Evolutionary conservation across 2,113 vertebrate genomes (phyloP).

Genomic region (Nothobranchius kuhntae): DNA sequence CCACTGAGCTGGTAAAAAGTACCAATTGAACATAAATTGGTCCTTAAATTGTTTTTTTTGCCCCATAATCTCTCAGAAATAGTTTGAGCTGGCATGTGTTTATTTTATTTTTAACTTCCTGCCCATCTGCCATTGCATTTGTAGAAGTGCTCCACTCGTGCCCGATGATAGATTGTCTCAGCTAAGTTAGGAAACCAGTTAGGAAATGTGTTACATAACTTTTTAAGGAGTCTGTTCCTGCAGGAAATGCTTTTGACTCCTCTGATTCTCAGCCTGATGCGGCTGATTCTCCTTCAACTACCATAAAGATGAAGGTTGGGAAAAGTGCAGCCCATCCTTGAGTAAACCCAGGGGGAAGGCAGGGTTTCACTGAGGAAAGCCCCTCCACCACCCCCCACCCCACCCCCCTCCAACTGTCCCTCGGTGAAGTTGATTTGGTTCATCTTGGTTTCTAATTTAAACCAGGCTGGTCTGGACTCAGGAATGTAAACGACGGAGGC

Average conservation of each 20-base stretch:
- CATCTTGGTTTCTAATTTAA: constrained; percentile 20
- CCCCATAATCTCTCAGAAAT: too few relatives aligned
- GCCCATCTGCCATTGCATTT: constrained; percentile 16
- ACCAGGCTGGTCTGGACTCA: constrained; percentile 1
- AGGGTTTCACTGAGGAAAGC: constrained; percentile 13
- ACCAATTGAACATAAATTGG: too few relatives aligned
- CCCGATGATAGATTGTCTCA: constrained; percentile 14
- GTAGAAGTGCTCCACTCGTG: constrained; percentile 9
- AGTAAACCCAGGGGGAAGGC: constrained; percentile 18
- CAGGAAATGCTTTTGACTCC: neutral
- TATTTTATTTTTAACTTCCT: constrained; percentile 10
- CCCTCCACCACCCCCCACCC: too few relatives aligned
- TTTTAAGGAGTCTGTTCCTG: neutral
- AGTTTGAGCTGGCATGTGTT: constrained; percentile 9
- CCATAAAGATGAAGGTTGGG: neutral
- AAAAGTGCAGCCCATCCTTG: constrained; percentile 7
- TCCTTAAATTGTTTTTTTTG: too few relatives aligned
- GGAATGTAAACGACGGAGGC: constrained; percentile 38
- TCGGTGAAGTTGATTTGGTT: neutral
- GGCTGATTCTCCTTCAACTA: neutral
- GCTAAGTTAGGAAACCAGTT: constrained; percentile 21
- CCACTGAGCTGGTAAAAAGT: too few relatives aligned
- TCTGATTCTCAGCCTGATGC: neutral
- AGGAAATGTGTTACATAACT: constrained; percentile 17
- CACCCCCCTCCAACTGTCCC: neutral